Base-by-base conservation (phyloP, 2,888 invertebrate genomes). In the Anodontia alba region DNA sequence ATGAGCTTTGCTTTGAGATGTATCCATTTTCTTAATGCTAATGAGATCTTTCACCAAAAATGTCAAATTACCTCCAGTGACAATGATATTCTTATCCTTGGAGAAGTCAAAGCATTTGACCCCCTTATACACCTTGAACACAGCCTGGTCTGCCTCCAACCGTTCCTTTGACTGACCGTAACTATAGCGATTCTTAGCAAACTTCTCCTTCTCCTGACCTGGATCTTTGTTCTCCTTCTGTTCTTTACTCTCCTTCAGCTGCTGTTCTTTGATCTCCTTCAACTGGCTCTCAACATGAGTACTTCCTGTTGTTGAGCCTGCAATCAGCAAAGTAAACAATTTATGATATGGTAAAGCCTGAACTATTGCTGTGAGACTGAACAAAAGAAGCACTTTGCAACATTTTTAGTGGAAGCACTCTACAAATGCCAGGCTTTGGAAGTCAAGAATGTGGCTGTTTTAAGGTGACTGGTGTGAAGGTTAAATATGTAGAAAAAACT, bases 91-190 rank as follows among this genome's bases (percentile, higher is more conserved):
- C 82, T 94, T 95, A 36, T 90, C 88, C 76, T 93, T 93, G 46
- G 93, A 93, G 84, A 94, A 94, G 82, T 94, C 93, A 85, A 95
- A 95, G 79, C 94, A 93, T 81, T 94, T 95, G 26, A 95, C 94
- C 29, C 95, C 95, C 83, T 95, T 95, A 86, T 94, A 93, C 3
- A 95, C 93, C 70, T 91, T 93, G 87, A 94, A 95, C 42, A 94
- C 92, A 33, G 93, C 89, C 83, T 94, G 93, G 85, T 94, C 94
- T 12, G 93, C 87, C 5, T 91, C 91, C 20, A 93, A 90, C 69
- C 94, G 78, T 15, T 84, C 76, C 86, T 91, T 93, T 42, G 91
- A 81, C 20, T 78, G 82, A 66, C 90, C 89, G 73, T 91, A 90
- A 46, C 89, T 87, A 81, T 88, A 90, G 76, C 78, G 82, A 62